phyloP scores from a whole-genome alignment of 2,113 vertebrate genomes.

The Lagopus leucura region DNA sequence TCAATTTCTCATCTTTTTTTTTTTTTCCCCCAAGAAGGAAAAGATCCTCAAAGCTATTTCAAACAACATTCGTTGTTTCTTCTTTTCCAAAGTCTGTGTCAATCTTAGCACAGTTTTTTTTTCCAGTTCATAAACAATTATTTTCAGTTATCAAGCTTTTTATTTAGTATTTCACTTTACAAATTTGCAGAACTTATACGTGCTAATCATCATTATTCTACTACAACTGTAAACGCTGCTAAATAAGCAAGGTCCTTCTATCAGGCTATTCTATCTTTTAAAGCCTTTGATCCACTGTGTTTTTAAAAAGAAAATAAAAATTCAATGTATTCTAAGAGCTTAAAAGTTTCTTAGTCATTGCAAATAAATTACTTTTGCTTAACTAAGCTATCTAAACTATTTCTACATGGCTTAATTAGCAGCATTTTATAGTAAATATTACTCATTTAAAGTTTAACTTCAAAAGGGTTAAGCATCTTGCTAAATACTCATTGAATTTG shows the following conservation, averaged over 20 bases:
- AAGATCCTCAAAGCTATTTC: not conserved
- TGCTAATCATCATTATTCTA: not conserved
- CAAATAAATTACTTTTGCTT: not conserved
- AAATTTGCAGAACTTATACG: not conserved
- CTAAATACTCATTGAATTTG: not conserved
- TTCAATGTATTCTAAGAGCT: not conserved
- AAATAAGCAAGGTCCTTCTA: not conserved
- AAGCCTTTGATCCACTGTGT: not conserved
- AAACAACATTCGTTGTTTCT: not conserved
- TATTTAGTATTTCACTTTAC: not conserved
- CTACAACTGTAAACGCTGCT: not conserved
- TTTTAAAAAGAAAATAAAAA: not conserved
- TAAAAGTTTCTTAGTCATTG: not conserved
- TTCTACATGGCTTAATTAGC: not conserved
- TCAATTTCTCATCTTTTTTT: not conserved
- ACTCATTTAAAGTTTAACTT: not conserved
- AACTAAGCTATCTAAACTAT: not conserved
- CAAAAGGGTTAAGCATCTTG: not conserved
- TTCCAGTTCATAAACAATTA: not conserved
- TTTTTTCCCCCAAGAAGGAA: not conserved
- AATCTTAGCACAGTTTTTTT: not conserved
- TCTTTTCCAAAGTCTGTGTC: not conserved
- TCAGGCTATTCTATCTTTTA: not conserved
- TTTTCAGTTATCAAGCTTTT: not conserved
- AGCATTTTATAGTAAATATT: not conserved